Base-by-base conservation (phyloP, 1,140 invertebrate species). In the Diploscapter pachys region DNA sequence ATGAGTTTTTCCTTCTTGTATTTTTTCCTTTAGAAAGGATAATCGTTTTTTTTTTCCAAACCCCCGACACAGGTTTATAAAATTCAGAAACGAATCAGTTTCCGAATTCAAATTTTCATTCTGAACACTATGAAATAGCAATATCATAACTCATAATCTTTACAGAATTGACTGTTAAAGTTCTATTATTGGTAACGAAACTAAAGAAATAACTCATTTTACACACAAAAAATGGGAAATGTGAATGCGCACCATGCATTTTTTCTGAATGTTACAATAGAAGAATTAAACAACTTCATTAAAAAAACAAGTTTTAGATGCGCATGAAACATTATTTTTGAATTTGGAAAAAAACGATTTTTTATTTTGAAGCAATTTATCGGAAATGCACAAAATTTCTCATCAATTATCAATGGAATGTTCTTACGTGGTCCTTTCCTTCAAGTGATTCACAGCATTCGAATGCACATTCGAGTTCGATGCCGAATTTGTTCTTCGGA, bases 381-480 rank as follows among this genome's bases (percentile, higher is more conserved):
- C 9, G 31, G 57, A 59, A 59, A 59, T 11, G 31, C 6, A 56
- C 5, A 8, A 11, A 50, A 68, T 5, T 53, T 51, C 31, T 31
- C 31, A 31, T 31, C 31, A 31, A 31, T 31, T 31, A 31, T 31
- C 31, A 31, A 1, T 31, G 31, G 31, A 31, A 31, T 31, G 31
- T 31, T 1, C 31, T 56, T 68, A 74, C 73, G 3, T 76, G 68
- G 51, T 54, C 59, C 50, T 73, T 5, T 13, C 74, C 77, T 72
- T 78, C 72, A 2, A 72, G 55, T n/a, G 69, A 72, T 52, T 61
- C 57, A 51, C 77, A 78, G 57, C 77, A 78, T 61, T 78, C 77
- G 63, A 78, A 78, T 49, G 77, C 77, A 57, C 77, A 78, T 13
- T 77, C 69, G 31, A 78, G 48, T n/a, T 72, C 54, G 6, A n/a